Percentiles rank a stretch among this genome's conserved stretches.
These are phyloP conservation scores for Spodoptera frugiperda DNA, from an alignment of 1,140 invertebrate species.

Conservation along the genomic window DNA sequence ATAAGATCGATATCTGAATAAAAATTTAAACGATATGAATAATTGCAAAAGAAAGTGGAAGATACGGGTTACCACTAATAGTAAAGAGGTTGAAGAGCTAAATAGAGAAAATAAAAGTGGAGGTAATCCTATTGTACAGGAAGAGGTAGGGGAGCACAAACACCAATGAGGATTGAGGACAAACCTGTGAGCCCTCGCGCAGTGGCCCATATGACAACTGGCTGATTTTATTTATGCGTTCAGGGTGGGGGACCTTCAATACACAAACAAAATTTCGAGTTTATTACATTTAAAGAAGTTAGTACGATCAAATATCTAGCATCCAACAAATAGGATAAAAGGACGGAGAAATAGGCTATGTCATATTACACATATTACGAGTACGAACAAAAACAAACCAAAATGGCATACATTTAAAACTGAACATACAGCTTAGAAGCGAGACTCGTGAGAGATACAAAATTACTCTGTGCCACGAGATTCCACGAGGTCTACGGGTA, in stretches of 20 bases:
- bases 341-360: conserved; percentile 58
- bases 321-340: conserved; percentile 70
- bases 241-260: conserved; percentile 86
- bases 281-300: conserved; percentile 67
- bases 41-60: conserved; percentile 65
- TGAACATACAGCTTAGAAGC: conserved; percentile 45
- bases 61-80: conserved; percentile 49
- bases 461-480: conserved; percentile 40
- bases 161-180: conserved; percentile 84
- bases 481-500: conserved; percentile 23
- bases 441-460: conserved; percentile 43
- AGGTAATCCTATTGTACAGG: conserved; percentile 64
- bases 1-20: conserved; percentile 15
- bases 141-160: conserved; percentile 82
- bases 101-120: conserved; percentile 54
- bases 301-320: conserved; percentile 66
- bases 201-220: conserved; percentile 86
- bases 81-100: conserved; percentile 49
- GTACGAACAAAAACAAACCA: conserved; percentile 50
- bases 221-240: conserved; percentile 86
- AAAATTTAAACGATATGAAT: conserved; percentile 59
- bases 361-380: conserved; percentile 51
- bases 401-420: conserved; percentile 55
- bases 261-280: conserved; percentile 83
- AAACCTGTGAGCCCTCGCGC: conserved; percentile 86